Evolutionary conservation across 2,888 invertebrate genomes (phyloP), one percentile per base, ranked within the genome.

Genomic region (Dastarcus helophoroides): DNA sequence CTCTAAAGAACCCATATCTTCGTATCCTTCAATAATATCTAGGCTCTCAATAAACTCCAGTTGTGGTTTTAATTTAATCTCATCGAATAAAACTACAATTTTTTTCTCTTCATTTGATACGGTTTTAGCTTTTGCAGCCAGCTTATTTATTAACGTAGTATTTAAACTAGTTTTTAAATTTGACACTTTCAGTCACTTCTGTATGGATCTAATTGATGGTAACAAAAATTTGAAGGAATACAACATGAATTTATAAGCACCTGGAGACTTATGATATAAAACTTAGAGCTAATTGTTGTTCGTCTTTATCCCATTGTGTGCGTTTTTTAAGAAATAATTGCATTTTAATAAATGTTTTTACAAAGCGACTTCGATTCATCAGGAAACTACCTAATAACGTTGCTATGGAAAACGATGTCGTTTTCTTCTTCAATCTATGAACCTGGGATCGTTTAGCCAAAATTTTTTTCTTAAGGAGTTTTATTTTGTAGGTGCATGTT

Each of bases 21-120:
- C 19, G n/a, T 19, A 19, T 19, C 19, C 19, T 19, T 19, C 19
- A 19, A 19, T 19, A 19, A 19, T 7, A n/a, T 19, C 19, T 7
- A 7, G 19, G 6, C n/a, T 19, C n/a, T 19, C 19, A n/a, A 7
- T 19, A 19, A 7, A n/a, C 19, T 19, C n/a, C 6, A 19, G 19
- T 6, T 19, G 7, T 19, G 6, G 6, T 19, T 19, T 6, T 7
- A 19, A n/a, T n/a, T 6, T 7, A 7, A 19, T 7, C n/a, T 19
- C 19, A n/a, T 19, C 19, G 7, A 19, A 7, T n/a, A 19, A 7
- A 7, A 19, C 19, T 19, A 19, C 19, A 19, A 6, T 7, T n/a
- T 19, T n/a, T 19, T 19, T 19, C n/a, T 19, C 19, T n/a, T n/a
- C 7, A 7, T 19, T n/a, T 6, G 6, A 7, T n/a, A 19, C n/a